Percentiles rank a stretch among this genome's conserved stretches.
phyloP scores from a whole-genome alignment of 2,113 vertebrate species.

The Callospermophilus lateralis region DNA sequence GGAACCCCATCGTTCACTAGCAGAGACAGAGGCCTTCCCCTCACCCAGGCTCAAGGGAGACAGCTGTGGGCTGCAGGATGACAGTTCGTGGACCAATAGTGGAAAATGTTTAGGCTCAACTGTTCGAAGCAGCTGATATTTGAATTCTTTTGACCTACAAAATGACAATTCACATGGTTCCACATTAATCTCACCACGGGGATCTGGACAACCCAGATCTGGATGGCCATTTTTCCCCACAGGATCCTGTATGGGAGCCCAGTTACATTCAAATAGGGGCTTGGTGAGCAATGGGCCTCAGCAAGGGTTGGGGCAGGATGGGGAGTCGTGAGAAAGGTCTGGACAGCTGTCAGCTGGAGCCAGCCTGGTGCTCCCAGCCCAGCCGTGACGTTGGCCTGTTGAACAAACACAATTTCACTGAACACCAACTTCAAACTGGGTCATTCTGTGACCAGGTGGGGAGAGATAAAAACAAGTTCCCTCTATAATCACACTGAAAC shows the following conservation, averaged over 20 bases:
- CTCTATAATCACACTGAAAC: neutral
- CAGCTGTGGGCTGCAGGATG: too few relatives aligned
- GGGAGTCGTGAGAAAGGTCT: neutral
- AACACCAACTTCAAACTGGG: neutral
- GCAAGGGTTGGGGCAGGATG: neutral
- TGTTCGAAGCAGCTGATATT: neutral
- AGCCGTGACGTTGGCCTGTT: neutral
- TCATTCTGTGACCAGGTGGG: conserved; percentile 6
- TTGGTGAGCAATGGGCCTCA: neutral
- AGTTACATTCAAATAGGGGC: conserved; percentile 1
- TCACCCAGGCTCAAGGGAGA: fast-evolving
- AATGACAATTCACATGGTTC: neutral
- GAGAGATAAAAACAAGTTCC: conserved; percentile 12
- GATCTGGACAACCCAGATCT: neutral
- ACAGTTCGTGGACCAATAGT: neutral
- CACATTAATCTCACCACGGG: fast-evolving
- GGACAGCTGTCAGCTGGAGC: conserved; percentile 63
- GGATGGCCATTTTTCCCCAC: neutral
- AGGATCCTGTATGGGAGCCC: neutral
- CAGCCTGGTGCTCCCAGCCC: neutral
- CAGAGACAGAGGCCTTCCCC: neutral
- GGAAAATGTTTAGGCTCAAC: neutral
- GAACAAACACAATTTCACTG: conserved; percentile 58
- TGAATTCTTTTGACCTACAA: neutral
- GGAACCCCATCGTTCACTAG: neutral